Base-by-base conservation (phyloP, 1,140 invertebrate species). In the Delia radicum region DNA sequence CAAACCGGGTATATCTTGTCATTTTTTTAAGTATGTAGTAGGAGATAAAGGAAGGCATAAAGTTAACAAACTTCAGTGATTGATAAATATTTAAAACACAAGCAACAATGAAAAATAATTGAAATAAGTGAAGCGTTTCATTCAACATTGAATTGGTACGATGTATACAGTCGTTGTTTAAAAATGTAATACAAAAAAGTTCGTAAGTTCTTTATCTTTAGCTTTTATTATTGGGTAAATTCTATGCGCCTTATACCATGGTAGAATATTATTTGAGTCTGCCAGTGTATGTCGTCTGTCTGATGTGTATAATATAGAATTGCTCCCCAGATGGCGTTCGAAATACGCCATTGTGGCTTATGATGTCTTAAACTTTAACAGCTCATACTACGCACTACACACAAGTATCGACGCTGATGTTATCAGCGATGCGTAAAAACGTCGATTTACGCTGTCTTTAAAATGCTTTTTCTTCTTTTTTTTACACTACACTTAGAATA, bases 101-200 rank as follows among this genome's bases (percentile, higher is more conserved):
- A 33, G 63, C 73, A 77, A 75, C 76, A 77, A 77, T 71, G 76
- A 74, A 74, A 77, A 77, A 77, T 77, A 77, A 77, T 77, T 77
- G 76, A 77, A 77, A 77, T 77, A 77, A 77, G 76, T 77, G 76
- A 77, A 77, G 76, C 76, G 76, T 73, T 73, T 67, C 67, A 55
- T 18, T 61, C 73, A 62, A 61, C 75, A 76, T 26, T 28, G 37
- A 37, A 48, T 37, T 27, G 48, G 28, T 33, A 48, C n/a, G n/a
- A 73, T 24, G 26, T 13, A 31, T n/a, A 67, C n/a, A 31, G 63
- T 31, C n/a, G n/a, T n/a, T n/a, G n/a, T n/a, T n/a, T n/a, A n/a
- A n/a, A n/a, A n/a, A n/a, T n/a, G n/a, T n/a, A n/a, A n/a, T n/a
- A n/a, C n/a, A n/a, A n/a, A n/a, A n/a, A n/a, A n/a, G n/a, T n/a